phyloP scores from a whole-genome alignment of 2,113 vertebrate species.

The Larimichthys polyactis region DNA sequence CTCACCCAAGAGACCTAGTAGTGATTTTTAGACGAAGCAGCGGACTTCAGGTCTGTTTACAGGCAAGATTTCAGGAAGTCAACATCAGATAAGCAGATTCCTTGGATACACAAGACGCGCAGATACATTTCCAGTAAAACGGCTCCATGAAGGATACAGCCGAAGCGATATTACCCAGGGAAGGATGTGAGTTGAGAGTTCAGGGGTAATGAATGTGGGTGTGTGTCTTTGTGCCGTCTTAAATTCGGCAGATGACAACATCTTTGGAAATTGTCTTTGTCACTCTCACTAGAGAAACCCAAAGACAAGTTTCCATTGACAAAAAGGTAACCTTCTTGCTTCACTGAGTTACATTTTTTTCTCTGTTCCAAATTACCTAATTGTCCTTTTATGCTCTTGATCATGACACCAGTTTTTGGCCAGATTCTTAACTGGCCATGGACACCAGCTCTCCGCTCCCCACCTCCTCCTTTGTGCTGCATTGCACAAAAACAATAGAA shows the following conservation, averaged over 20 bases:
- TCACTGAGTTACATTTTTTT: slow-evolving; percentile 29
- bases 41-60: slow-evolving; percentile 74
- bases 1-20: slow-evolving; percentile 68
- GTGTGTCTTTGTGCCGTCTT: slow-evolving; percentile 1
- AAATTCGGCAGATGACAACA: slow-evolving; percentile 48
- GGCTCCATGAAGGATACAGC: slow-evolving; percentile 39
- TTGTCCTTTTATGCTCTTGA: slow-evolving; percentile 55
- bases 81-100: slow-evolving; percentile 80
- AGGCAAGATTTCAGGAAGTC: slow-evolving; percentile 76
- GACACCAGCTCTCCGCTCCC: slow-evolving; percentile 41
- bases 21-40: slow-evolving; percentile 52
- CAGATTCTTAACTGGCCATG: slow-evolving; percentile 46
- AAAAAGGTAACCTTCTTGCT: slow-evolving; percentile 33
- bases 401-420: slow-evolving; percentile 56
- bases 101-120: slow-evolving; percentile 73
- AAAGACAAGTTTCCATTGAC: slow-evolving; percentile 42
- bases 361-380: slow-evolving; percentile 50
- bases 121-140: slow-evolving; percentile 74
- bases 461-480: slow-evolving; percentile 54
- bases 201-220: slow-evolving; percentile 55
- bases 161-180: slow-evolving; percentile 56
- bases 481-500: slow-evolving; percentile 73
- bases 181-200: slow-evolving; percentile 71
- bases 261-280: slow-evolving; percentile 53
- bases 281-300: slow-evolving; percentile 14